A percentile compares a stretch with the other conserved stretches of the same genome.
Evolutionary conservation across 2,113 vertebrate genomes (phyloP).

Genomic region (Elaphurus davidianus): DNA sequence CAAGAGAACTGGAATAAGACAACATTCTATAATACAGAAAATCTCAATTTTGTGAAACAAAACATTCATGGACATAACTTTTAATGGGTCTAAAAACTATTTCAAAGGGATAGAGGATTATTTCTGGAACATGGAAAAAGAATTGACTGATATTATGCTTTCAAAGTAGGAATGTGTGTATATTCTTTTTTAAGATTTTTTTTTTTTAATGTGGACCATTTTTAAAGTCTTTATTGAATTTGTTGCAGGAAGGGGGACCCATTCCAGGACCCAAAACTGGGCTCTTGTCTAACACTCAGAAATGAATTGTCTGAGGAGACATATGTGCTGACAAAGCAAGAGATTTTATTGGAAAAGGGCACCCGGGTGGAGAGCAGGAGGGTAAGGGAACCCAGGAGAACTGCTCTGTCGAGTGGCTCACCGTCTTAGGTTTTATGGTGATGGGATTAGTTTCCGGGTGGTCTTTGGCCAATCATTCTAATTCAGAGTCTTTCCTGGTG

Average conservation of each 20-base stretch:
- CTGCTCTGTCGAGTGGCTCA: no score
- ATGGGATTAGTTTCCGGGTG: no score
- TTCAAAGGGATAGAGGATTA: conserved; percentile 3
- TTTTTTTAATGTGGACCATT: not conserved
- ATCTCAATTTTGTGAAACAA: not conserved
- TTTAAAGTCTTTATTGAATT: not conserved
- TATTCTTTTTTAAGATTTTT: not conserved
- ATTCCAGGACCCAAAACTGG: no score
- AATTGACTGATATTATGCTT: not conserved
- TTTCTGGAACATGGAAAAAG: not conserved
- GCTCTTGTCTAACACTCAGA: no score
- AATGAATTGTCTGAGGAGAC: no score
- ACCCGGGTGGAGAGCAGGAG: no score
- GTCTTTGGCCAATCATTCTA: no score
- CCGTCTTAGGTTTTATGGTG: no score
- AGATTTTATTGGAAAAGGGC: no score
- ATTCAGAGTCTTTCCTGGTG: no score
- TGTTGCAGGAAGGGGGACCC: not conserved
- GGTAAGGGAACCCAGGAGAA: no score
- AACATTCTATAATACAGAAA: not conserved
- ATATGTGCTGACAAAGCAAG: no score
- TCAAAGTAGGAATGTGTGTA: not conserved
- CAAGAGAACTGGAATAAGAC: not conserved
- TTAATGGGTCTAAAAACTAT: not conserved
- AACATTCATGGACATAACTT: not conserved